Evolutionary conservation across 2,113 vertebrate genomes (phyloP).

Genomic region (Apeltes quadracus): DNA sequence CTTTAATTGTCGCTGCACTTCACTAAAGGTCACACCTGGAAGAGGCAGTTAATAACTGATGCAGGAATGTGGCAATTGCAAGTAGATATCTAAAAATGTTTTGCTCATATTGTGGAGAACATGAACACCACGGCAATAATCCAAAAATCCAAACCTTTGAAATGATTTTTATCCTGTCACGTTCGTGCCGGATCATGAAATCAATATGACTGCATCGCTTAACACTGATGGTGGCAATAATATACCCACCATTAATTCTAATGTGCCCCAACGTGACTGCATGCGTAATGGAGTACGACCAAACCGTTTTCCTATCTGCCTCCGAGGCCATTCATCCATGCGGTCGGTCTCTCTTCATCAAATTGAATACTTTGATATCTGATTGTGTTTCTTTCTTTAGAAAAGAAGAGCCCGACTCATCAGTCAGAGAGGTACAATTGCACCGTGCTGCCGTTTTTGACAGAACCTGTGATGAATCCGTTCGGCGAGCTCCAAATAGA

Average conservation of each 20-base stretch:
- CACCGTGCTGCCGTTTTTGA: conserved; percentile 42
- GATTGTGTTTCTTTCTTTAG: conserved; percentile 58
- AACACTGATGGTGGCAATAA: conserved; percentile 24
- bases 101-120: background rate
- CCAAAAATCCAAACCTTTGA: background rate
- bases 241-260: conserved; percentile 24
- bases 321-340: conserved; percentile 2
- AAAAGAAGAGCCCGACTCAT: conserved; percentile 28
- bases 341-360: conserved; percentile 20
- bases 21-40: background rate
- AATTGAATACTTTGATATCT: conserved; percentile 28
- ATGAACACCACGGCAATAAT: background rate
- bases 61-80: background rate
- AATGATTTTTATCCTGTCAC: conserved; percentile 4
- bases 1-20: background rate
- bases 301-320: background rate
- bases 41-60: background rate
- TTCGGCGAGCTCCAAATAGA: conserved; percentile 45
- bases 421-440: conserved; percentile 26
- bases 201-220: conserved; percentile 22
- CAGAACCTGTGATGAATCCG: conserved; percentile 20
- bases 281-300: conserved; percentile 6
- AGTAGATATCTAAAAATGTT: background rate
- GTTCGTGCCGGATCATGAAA: conserved; percentile 4
- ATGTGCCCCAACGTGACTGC: background rate